Evolutionary conservation across 2,113 vertebrate genomes (phyloP).

Genomic region (Peromyscus leucopus): DNA sequence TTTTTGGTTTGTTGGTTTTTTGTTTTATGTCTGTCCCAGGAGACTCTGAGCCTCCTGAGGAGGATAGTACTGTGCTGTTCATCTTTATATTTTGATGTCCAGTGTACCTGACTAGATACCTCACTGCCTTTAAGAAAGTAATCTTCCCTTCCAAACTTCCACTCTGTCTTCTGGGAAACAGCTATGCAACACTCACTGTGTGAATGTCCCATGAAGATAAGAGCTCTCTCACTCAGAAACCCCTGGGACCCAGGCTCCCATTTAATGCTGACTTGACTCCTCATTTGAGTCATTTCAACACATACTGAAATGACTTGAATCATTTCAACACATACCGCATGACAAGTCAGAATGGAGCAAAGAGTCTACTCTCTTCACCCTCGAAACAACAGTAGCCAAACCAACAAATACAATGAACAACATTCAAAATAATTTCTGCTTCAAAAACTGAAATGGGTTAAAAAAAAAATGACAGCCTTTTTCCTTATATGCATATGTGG

Average conservation of each 20-base stretch:
- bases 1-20: not conserved
- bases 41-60: not conserved
- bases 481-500: not conserved
- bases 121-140: not conserved
- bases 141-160: not conserved
- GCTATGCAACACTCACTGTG: not conserved
- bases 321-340: not conserved
- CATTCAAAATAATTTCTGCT: constrained; percentile 4
- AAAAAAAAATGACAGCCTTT: not conserved
- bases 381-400: not conserved
- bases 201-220: not conserved
- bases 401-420: not conserved
- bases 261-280: not conserved
- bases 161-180: constrained; percentile 11
- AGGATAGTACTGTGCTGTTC: not conserved
- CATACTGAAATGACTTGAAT: not conserved
- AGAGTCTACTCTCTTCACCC: not conserved
- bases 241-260: not conserved
- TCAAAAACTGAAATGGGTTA: not conserved
- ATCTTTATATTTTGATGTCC: not conserved
- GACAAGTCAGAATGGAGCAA: not conserved
- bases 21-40: not conserved
- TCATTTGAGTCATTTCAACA: not conserved
- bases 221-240: not conserved
- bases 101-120: not conserved